Base-by-base conservation (phyloP, 2,797 vertebrate species). In the Mormyrops attenuatus region DNA sequence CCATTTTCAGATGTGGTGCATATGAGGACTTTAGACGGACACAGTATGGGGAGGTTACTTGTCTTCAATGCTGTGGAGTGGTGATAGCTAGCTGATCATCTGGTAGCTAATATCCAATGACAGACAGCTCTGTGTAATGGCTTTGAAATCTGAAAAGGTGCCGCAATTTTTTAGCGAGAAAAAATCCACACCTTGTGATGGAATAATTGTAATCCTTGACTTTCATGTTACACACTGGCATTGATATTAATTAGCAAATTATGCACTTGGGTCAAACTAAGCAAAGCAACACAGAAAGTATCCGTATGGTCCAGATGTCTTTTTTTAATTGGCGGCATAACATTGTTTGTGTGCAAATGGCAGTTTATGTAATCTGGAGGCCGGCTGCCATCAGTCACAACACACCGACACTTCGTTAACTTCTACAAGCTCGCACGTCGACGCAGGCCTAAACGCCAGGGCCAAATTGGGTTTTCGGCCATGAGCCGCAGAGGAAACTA, bases 321-420 rank as follows among this genome's bases (percentile, higher is more conserved):
- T 87, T 41, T 44, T 87, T 87, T 41, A 55, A 87, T 57, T 87
- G 85, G 52, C 30, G 52, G 52, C 47, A 17, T 57, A 57, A 47
- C 41, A 22, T 66, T 66, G 52, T 44, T 66, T 66, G 52, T 60
- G 86, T 60, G 53, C 22, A 13, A 88, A 15, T 69, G 60, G 50
- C 57, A 47, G 20, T 44, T 88, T 66, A 47, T 69, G 44, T 57
- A 69, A 88, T 57, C 11, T 26, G 44, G 57, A 66, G 87, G 55
- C 34, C 9, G 13, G 57, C 57, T 49, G 57, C 8, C 60, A 11
- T 69, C 38, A 69, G n/a, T 69, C 87, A 49, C 41, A 50, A 30
- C 57, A 47, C 57, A 15, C 17, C 41, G 41, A 69, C 87, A 88
- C 87, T 88, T 49, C 44, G 15, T 69, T 88, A 88, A 88, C 87